Evolutionary conservation across 2,888 invertebrate genomes (phyloP).

Genomic region (Rotaria sp.): DNA sequence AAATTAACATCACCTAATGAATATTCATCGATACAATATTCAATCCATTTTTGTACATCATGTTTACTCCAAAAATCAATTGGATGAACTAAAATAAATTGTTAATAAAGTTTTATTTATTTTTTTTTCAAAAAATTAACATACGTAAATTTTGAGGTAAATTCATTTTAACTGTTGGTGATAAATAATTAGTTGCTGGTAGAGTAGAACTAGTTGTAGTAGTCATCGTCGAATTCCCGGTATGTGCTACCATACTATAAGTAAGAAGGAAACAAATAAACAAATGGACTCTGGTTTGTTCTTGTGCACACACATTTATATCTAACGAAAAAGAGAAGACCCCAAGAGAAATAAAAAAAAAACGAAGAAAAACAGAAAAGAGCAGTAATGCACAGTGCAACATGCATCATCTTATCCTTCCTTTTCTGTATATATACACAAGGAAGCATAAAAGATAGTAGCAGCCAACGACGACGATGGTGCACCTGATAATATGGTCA

Average conservation of each 20-base stretch:
- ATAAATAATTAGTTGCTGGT: neutral
- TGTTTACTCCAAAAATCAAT: neutral
- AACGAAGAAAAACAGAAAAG: neutral
- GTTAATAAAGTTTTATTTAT: neutral
- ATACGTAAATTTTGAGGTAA: neutral
- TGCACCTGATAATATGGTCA: constrained; percentile 24
- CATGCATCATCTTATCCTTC: constrained; percentile 3
- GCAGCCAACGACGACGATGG: neutral
- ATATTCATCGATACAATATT: constrained; percentile 23
- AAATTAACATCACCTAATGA: constrained; percentile 12
- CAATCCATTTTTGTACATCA: constrained; percentile 28
- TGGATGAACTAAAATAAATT: neutral
- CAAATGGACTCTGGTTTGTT: constrained; percentile 24
- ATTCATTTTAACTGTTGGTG: neutral
- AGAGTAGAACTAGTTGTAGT: neutral
- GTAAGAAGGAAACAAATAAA: constrained; percentile 15
- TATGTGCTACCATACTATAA: constrained; percentile 18
- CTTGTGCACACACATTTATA: neutral
- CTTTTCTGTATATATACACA: constrained; percentile 24
- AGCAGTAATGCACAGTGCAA: neutral
- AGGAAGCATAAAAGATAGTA: neutral
- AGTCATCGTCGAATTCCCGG: neutral
- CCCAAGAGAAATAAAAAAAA: neutral
- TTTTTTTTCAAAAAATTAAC: neutral
- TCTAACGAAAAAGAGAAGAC: neutral